Conservation (phyloP, 1,140 invertebrate species). For the Trachelipus rathkii region DNA sequence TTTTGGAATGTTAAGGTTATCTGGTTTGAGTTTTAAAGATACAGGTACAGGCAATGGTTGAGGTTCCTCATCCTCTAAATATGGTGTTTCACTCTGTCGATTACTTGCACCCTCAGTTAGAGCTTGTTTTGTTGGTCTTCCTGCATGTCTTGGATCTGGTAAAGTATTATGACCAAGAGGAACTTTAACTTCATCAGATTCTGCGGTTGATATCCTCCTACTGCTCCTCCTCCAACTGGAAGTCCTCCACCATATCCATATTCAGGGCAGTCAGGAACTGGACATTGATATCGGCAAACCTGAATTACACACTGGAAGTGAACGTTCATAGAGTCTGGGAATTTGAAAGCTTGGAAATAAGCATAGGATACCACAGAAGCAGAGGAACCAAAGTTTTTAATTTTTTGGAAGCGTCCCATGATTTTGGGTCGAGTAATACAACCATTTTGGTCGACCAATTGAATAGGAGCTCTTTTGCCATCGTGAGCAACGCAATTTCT, state of each 20-base stretch:
- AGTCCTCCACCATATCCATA: background rate
- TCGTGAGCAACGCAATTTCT: constrained; percentile 91
- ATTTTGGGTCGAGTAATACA: constrained; percentile 89
- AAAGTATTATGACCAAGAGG: constrained; percentile 8
- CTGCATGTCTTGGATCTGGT: constrained; percentile 18
- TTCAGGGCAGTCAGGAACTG: constrained; percentile 76
- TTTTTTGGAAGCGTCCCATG: constrained; percentile 89
- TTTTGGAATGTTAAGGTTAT: constrained; percentile 16
- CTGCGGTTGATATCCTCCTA: constrained; percentile 16
- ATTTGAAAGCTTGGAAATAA: constrained; percentile 90
- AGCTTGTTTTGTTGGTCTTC: background rate
- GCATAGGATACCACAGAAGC: constrained; percentile 90
- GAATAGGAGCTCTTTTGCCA: constrained; percentile 79
- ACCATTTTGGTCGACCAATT: constrained; percentile 84
- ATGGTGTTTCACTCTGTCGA: background rate
- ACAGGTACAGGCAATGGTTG: constrained; percentile 32
- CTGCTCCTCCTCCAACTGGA: background rate
- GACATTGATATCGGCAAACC: constrained; percentile 87
- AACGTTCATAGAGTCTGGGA: constrained; percentile 94
- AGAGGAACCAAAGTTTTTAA: constrained; percentile 89
- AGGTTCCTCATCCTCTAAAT: constrained; percentile 1
- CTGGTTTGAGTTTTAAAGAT: constrained; percentile 20
- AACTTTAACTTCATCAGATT: background rate
- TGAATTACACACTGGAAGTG: constrained; percentile 96
- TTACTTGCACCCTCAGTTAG: background rate